A percentile compares a stretch with the other conserved stretches of the same genome.
Conservation (phyloP, 1,140 invertebrate genomes). For the Euschistus heros region DNA sequence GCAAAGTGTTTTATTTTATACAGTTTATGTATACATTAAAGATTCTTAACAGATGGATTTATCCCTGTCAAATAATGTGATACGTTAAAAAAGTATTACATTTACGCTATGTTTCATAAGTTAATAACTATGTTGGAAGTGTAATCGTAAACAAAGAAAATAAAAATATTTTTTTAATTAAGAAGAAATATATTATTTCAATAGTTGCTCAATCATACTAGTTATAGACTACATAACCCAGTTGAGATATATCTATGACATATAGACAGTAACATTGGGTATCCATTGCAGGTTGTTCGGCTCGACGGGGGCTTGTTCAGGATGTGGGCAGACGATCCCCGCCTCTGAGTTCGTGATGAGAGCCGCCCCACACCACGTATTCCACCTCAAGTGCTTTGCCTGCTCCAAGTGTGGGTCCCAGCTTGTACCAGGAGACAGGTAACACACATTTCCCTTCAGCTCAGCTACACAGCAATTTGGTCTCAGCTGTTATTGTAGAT, state of each 20-base stretch:
- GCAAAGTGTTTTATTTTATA: too few relatives aligned
- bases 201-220: not conserved
- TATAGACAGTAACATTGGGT: too few relatives aligned
- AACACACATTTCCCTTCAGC: constrained; percentile 29
- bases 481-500: not conserved
- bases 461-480: not conserved
- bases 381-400: constrained; percentile 88
- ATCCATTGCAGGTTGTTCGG: constrained; percentile 67
- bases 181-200: too few relatives aligned
- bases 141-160: too few relatives aligned
- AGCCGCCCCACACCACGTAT: constrained; percentile 54
- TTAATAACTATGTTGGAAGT: too few relatives aligned
- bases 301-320: constrained; percentile 70
- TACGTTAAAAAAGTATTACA: too few relatives aligned
- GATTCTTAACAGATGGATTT: too few relatives aligned
- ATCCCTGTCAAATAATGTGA: too few relatives aligned
- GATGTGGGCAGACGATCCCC: constrained; percentile 80
- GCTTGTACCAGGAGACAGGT: constrained; percentile 79
- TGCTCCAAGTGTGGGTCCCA: constrained; percentile 82
- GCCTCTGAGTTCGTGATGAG: constrained; percentile 85
- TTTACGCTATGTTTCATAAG: too few relatives aligned
- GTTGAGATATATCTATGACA: too few relatives aligned
- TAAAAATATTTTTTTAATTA: too few relatives aligned
- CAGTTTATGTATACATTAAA: too few relatives aligned
- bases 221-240: not conserved